Percentiles rank a stretch among this genome's conserved stretches.
Evolutionary conservation across 64 coral and sea anemone genomes (phyloP).

Genomic region (Dendronephthya gigantea): DNA sequence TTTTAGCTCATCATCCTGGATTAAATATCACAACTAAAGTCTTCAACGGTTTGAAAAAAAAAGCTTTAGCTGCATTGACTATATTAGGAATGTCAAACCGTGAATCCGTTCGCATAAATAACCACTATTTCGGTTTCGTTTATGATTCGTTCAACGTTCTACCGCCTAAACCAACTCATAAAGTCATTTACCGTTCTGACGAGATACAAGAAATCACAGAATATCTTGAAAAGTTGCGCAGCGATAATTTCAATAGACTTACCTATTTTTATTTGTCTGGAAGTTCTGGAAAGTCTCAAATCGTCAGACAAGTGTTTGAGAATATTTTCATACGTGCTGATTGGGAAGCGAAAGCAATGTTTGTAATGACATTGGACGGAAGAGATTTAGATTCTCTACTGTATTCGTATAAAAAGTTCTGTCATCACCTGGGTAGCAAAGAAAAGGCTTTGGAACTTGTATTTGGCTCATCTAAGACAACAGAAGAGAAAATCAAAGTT

Average conservation of each 20-base stretch:
- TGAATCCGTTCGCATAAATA: no score
- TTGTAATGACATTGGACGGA: neutral
- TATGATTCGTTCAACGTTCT: neutral
- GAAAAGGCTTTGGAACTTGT: neutral
- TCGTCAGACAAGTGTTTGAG: conserved; percentile 12
- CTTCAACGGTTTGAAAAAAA: neutral
- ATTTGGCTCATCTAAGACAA: neutral
- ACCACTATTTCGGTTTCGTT: no score
- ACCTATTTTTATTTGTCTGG: neutral
- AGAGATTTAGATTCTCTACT: no score
- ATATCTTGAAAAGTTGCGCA: neutral
- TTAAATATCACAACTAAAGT: neutral
- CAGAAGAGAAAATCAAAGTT: neutral
- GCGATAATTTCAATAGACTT: neutral
- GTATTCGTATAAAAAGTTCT: conserved; percentile 4
- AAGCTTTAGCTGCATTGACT: neutral
- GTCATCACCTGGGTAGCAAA: conserved; percentile 1
- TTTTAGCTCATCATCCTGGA: neutral
- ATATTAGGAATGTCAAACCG: neutral
- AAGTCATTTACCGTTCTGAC: no score
- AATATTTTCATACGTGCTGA: neutral
- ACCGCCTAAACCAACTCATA: neutral
- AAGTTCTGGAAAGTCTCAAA: neutral
- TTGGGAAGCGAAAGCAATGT: neutral
- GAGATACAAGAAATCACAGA: neutral